Evolutionary conservation across 2,113 vertebrate genomes (phyloP).

Genomic region (Paramisgurnus dabryanus): DNA sequence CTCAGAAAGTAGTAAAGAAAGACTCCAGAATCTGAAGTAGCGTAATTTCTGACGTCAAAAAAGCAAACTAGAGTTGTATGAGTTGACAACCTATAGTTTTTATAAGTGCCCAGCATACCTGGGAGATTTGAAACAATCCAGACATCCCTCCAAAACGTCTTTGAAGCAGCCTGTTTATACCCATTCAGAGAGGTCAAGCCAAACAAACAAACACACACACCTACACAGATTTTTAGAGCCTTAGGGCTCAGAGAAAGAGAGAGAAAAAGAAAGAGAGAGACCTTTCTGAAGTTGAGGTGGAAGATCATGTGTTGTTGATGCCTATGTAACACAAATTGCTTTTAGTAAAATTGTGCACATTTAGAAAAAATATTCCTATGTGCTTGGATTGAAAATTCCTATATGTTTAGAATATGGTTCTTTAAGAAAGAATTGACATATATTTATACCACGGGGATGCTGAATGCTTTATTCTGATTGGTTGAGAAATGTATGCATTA

Average conservation of each 20-base stretch:
- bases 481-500: no score
- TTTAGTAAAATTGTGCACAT: no score
- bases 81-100: neutral
- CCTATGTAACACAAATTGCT: neutral
- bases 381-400: no score
- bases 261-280: neutral
- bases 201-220: neutral
- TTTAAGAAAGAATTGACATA: no score
- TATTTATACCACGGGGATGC: no score
- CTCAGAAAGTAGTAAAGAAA: neutral
- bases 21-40: slow-evolving; percentile 3
- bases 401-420: no score
- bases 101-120: slow-evolving; percentile 3
- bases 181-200: neutral
- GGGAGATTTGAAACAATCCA: slow-evolving; percentile 9
- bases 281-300: neutral
- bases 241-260: neutral
- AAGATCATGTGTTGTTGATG: neutral
- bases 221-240: slow-evolving; percentile 3
- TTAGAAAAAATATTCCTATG: no score
- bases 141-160: neutral
- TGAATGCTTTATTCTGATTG: no score
- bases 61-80: neutral
- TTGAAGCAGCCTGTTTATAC: slow-evolving; percentile 15
- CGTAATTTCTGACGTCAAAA: neutral